A percentile compares a stretch with the other conserved stretches of the same genome.
Conservation (phyloP, 2,797 vertebrate species). For the Tauraco hartlaubi region DNA sequence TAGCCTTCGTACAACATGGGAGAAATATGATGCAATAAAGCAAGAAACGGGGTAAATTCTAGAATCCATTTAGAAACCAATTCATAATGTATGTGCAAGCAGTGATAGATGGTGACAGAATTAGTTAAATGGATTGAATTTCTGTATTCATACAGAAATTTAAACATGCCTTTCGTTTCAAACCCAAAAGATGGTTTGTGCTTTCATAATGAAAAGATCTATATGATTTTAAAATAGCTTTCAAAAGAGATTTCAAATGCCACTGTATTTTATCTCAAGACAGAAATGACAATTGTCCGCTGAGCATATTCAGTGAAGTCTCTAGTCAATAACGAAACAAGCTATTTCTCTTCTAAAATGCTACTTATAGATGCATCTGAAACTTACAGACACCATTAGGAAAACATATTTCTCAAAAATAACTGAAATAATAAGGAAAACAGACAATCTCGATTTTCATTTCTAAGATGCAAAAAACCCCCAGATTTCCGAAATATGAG, state of each 20-base stretch:
- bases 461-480: not conserved
- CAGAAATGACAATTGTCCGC: not conserved
- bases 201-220: not conserved
- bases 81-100: not conserved
- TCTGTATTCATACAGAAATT: not conserved
- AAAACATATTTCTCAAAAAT: not conserved
- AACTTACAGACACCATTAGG: not conserved
- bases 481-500: not conserved
- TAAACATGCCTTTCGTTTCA: not conserved
- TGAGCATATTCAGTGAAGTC: not conserved
- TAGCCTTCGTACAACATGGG: not conserved
- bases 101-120: not conserved
- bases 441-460: not conserved
- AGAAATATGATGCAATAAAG: not conserved
- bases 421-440: not conserved
- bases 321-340: not conserved
- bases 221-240: not conserved
- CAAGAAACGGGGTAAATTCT: not conserved
- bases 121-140: not conserved
- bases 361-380: not conserved
- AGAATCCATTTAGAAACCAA: not conserved
- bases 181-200: not conserved
- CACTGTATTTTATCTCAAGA: not conserved
- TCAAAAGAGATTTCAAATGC: not conserved
- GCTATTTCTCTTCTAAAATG: not conserved